Conservation (phyloP, 2,797 vertebrate genomes). For the Iguana delicatissima region DNA sequence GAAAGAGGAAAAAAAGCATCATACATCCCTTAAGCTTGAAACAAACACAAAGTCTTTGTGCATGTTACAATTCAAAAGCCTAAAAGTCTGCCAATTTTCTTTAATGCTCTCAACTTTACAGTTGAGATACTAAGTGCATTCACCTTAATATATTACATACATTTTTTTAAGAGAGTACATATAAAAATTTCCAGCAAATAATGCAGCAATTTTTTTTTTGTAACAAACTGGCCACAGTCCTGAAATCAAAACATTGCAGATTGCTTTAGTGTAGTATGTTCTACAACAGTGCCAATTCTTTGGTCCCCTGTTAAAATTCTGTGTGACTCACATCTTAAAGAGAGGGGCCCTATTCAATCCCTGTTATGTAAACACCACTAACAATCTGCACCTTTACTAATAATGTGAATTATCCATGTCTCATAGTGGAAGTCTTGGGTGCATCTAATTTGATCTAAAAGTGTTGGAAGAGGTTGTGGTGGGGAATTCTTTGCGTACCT, state of each 20-base stretch:
- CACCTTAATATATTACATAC: constrained; percentile 16
- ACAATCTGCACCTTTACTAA: background rate
- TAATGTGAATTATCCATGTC: background rate
- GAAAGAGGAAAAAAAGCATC: background rate
- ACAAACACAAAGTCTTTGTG: constrained; percentile 19
- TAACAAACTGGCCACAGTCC: constrained; percentile 9
- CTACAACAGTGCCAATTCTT: background rate
- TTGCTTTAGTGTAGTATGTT: background rate
- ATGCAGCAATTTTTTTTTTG: background rate
- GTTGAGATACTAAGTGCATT: constrained; percentile 26
- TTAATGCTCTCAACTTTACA: constrained; percentile 28
- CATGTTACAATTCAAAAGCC: background rate
- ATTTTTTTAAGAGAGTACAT: background rate
- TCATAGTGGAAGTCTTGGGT: background rate
- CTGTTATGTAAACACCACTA: background rate
- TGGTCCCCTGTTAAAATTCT: background rate
- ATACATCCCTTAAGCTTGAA: constrained; percentile 36
- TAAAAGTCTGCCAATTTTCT: background rate
- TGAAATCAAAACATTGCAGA: constrained; percentile 11
- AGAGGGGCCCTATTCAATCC: background rate
- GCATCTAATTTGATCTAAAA: background rate
- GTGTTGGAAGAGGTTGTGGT: no score
- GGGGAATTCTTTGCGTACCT: no score
- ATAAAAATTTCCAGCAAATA: background rate
- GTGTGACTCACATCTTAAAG: background rate